A percentile compares a stretch with the other conserved stretches of the same genome.
These are phyloP conservation scores for Blennius ocellaris DNA, from an alignment of 2,113 vertebrate genomes.

Conservation along the genomic window DNA sequence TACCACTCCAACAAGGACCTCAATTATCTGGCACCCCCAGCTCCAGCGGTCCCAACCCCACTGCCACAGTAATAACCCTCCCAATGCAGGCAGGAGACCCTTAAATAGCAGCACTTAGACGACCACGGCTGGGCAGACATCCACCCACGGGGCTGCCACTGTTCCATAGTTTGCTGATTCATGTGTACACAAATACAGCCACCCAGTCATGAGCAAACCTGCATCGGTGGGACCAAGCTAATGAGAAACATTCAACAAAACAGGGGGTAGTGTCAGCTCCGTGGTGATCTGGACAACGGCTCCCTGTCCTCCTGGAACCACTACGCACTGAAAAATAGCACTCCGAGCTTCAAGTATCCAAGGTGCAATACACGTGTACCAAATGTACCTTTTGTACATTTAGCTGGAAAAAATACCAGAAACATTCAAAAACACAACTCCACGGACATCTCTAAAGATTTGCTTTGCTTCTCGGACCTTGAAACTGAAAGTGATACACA, in stretches of 20 bases:
- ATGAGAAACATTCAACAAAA: slow-evolving; percentile 66
- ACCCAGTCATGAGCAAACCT: slow-evolving; percentile 17
- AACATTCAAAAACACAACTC: slow-evolving; percentile 6
- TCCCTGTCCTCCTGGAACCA: slow-evolving; percentile 27
- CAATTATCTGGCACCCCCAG: slow-evolving; percentile 62
- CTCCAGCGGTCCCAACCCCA: slow-evolving; percentile 34
- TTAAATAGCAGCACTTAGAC: slow-evolving; percentile 69
- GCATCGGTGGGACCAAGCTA: slow-evolving; percentile 31
- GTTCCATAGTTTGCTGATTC: slow-evolving; percentile 56
- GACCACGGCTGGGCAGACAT: slow-evolving; percentile 59
- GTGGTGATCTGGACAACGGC: slow-evolving; percentile 19
- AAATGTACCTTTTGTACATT: background rate
- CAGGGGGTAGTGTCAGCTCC: slow-evolving; percentile 40
- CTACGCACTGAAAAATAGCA: background rate
- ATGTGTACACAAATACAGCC: slow-evolving; percentile 31
- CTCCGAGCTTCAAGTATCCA: background rate
- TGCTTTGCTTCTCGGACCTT: background rate
- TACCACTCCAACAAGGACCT: slow-evolving; percentile 64
- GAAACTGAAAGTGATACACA: background rate
- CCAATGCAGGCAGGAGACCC: slow-evolving; percentile 59
- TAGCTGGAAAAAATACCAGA: background rate
- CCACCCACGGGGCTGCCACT: slow-evolving; percentile 45
- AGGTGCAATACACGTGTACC: slow-evolving; percentile 9
- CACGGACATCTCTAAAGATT: background rate
- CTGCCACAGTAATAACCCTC: slow-evolving; percentile 61